Evolutionary conservation across 2,113 vertebrate species (phyloP).

Genomic region (pig (Sus scrofa)): T2T-Sscrofa CM000830.6:89980001-89980500

Average conservation of each 20-base stretch:
- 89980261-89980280: background rate
- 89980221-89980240: background rate
- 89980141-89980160: background rate
- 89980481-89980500: too few species aligned
- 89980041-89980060: too few species aligned
- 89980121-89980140: background rate
- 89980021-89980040: too few species aligned
- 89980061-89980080: background rate
- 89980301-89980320: background rate
- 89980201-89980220: background rate
- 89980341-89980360: too few species aligned
- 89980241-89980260: background rate
- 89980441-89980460: too few species aligned
- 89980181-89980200: background rate
- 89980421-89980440: too few species aligned
- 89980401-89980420: too few species aligned
- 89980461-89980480: too few species aligned
- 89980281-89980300: background rate
- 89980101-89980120: background rate
- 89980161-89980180: background rate
- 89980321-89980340: too few species aligned
- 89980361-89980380: background rate
- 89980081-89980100: background rate
- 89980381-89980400: background rate
- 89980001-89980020: too few species aligned